Evolutionary conservation across 2,888 invertebrate species (phyloP).

Genomic region (Xestobium rufovillosum): DNA sequence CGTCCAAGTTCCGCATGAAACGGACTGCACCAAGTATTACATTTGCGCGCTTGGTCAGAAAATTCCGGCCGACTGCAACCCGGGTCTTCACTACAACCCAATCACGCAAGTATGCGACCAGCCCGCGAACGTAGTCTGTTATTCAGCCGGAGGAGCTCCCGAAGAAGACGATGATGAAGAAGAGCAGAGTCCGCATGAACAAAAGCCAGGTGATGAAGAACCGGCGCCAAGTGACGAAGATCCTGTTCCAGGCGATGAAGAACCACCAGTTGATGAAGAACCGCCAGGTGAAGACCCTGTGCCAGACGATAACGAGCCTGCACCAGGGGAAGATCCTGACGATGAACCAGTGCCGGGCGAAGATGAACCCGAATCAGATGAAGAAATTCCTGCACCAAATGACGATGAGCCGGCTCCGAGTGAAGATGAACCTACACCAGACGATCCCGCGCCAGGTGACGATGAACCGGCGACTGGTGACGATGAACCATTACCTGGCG

Average conservation of each 20-base stretch:
- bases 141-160: background rate
- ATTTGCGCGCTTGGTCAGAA: slow-evolving; percentile 9
- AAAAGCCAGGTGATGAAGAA: no score
- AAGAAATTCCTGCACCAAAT: background rate
- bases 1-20: slow-evolving; percentile 11
- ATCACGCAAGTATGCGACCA: background rate
- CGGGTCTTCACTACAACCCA: background rate
- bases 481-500: no score
- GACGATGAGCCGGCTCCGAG: background rate
- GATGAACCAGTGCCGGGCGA: background rate
- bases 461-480: no score
- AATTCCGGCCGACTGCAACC: background rate
- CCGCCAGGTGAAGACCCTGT: no score
- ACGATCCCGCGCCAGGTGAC: no score
- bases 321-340: no score
- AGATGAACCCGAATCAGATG: background rate
- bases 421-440: background rate
- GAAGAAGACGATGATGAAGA: no score
- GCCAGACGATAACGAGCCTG: no score
- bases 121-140: background rate
- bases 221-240: no score
- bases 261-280: no score
- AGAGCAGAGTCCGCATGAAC: no score
- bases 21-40: slow-evolving; percentile 15
- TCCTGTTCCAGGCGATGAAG: no score